Base-by-base conservation (phyloP, 2,888 invertebrate species). In the Thera obeliscata region DNA sequence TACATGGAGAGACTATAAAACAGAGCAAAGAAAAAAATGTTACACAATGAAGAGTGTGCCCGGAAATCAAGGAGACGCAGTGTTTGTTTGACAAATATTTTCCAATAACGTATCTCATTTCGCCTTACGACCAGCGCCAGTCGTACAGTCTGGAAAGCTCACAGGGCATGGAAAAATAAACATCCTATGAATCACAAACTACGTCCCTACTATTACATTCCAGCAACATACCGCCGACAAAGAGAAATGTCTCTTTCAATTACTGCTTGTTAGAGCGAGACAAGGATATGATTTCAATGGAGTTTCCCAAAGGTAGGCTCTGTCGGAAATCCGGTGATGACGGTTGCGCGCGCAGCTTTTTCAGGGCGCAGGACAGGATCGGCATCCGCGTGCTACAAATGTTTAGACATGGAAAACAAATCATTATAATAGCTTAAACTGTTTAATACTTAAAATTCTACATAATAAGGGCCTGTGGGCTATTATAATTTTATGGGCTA, bases 281-380 rank as follows among this genome's bases (percentile, higher is more conserved):
- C 63, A 69, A 61, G 55, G 36, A 71, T 73, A 72, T 73, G 61
- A 75, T 77, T 79, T 83, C 77, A 82, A 80, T 83, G 78, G 76
- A 76, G 69, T 76, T 75, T 67, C 77, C 76, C 73, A 71, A 78
- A 82, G 76, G 80, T 69, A 77, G 78, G 73, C 76, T 78, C 75
- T 73, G 76, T 75, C 79, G 83, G 86, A 84, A 83, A 83, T 79
- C 78, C 83, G 76, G 84, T 81, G 76, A 75, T 77, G 78, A 76
- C 63, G 67, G 74, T 54, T 92, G 93, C 93, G 93, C 93, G 91
- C 93, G 93, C 93, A 92, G 76, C 71, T 78, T 74, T 86, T 87
- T 85, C 87, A 92, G 87, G 83, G 93, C 93, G 92, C 93, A 93
- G 90, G 93, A 89, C 90, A 82, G 84, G 81, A 79, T 88, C 84